Conservation (phyloP, 2,797 vertebrate genomes). For the Acridotheres tristis region DNA sequence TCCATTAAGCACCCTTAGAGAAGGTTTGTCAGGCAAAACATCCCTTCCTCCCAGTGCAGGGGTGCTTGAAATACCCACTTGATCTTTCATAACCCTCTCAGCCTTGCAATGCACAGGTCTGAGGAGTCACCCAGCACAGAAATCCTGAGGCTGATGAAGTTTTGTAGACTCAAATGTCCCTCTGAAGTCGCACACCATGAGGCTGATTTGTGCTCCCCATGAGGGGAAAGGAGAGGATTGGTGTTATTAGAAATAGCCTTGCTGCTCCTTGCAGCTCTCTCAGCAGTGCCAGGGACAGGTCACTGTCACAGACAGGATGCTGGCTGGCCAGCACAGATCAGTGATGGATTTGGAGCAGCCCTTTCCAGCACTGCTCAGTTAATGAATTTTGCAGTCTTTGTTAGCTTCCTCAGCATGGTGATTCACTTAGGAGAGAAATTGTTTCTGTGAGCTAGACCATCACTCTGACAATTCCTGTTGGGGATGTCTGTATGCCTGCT, state of each 20-base stretch:
- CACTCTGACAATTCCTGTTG: background rate
- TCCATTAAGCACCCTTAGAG: background rate
- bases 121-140: background rate
- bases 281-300: background rate
- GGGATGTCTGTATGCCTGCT: background rate
- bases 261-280: background rate
- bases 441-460: slow-evolving; percentile 4
- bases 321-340: background rate
- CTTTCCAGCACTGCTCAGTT: slow-evolving; percentile 16
- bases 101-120: background rate
- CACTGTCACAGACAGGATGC: slow-evolving; percentile 2
- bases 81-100: background rate
- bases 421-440: slow-evolving; percentile 15
- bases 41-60: background rate
- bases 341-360: slow-evolving; percentile 19
- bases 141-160: background rate
- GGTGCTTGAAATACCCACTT: background rate
- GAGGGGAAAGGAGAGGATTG: background rate
- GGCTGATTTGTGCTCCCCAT: background rate
- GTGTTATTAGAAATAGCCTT: background rate
- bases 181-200: background rate
- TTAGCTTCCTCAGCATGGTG: background rate
- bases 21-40: background rate
- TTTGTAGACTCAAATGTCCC: background rate
- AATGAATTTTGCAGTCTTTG: slow-evolving; percentile 41